Evolutionary conservation across 2,888 invertebrate species (phyloP).

Genomic region (Micropterix aruncella): DNA sequence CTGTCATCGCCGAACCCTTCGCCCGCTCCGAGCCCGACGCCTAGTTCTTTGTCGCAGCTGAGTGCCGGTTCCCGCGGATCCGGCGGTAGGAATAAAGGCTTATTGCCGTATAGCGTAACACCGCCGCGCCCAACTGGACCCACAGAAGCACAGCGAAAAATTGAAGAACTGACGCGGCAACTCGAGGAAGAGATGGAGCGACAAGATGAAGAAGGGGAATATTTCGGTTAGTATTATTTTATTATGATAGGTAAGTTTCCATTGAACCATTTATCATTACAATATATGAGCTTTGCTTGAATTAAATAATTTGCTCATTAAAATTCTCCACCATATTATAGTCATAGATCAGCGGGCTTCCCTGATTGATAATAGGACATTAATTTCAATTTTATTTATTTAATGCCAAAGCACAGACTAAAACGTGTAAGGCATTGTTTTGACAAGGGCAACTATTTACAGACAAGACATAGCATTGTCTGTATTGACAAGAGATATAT

Average conservation of each 20-base stretch:
- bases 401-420: too few species aligned
- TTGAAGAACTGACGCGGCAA: constrained; percentile 83
- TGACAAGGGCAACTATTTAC: too few species aligned
- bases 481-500: too few species aligned
- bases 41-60: constrained; percentile 42
- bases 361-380: too few species aligned
- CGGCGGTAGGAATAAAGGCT: constrained; percentile 43
- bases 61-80: constrained; percentile 46
- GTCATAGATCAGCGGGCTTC: too few species aligned
- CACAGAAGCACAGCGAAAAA: constrained; percentile 85
- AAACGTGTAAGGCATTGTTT: too few species aligned
- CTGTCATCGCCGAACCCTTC: constrained; percentile 39
- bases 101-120: constrained; percentile 78
- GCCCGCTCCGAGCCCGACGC: constrained; percentile 51
- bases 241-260: too few species aligned
- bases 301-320: not conserved
- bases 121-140: constrained; percentile 79
- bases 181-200: constrained; percentile 94
- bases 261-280: too few species aligned
- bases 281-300: constrained; percentile 1
- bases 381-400: too few species aligned
- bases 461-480: too few species aligned
- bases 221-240: constrained; percentile 83
- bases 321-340: too few species aligned
- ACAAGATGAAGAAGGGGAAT: constrained; percentile 90